Evolutionary conservation across 2,888 invertebrate genomes (phyloP).

Genomic region (Pseudococcus longispinus): DNA sequence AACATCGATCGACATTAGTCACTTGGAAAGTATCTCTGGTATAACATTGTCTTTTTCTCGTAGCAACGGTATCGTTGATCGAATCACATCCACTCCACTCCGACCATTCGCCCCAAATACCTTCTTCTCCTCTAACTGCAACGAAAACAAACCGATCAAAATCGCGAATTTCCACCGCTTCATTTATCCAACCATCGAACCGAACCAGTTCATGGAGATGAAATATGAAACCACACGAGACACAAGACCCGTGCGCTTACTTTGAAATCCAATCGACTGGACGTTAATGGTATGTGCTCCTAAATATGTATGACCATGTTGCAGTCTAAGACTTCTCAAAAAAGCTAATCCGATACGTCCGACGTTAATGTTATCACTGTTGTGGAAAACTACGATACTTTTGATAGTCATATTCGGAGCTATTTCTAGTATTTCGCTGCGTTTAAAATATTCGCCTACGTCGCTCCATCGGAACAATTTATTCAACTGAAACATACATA

Average conservation of each 20-base stretch:
- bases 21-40: conserved; percentile 57
- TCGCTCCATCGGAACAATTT: conserved; percentile 51
- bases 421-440: conserved; percentile 55
- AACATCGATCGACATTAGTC: conserved; percentile 58
- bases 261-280: conserved; percentile 62
- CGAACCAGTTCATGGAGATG: neutral
- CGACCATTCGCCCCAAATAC: conserved; percentile 61
- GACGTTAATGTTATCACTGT: conserved; percentile 60
- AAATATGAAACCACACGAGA: neutral
- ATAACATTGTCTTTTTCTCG: conserved; percentile 57
- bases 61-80: conserved; percentile 57
- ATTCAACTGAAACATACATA: conserved; percentile 41
- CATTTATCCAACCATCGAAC: neutral
- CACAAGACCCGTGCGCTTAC: conserved; percentile 54
- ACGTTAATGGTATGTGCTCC: conserved; percentile 62
- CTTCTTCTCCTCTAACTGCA: conserved; percentile 60
- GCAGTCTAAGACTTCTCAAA: conserved; percentile 61
- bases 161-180: neutral
- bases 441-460: conserved; percentile 47
- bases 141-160: neutral
- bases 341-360: conserved; percentile 62
- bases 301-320: conserved; percentile 61
- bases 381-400: conserved; percentile 43
- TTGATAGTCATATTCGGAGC: conserved; percentile 54
- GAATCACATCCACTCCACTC: conserved; percentile 60